phyloP scores from a whole-genome alignment of 2,113 vertebrate genomes.

The Lota lota region DNA sequence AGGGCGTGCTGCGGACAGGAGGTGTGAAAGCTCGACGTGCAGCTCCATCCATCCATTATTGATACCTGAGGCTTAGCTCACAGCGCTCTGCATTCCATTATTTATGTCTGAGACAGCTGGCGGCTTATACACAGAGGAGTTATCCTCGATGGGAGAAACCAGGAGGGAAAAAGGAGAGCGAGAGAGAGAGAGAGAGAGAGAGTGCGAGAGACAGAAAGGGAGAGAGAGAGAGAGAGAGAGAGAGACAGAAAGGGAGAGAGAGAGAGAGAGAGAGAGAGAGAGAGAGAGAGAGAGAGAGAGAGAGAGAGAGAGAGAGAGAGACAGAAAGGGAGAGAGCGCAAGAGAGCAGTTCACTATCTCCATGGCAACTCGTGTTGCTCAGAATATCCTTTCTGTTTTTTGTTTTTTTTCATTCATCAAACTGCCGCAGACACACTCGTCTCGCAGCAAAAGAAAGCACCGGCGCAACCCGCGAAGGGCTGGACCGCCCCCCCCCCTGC shows the following conservation, averaged over 20 bases:
- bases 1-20: constrained; percentile 7
- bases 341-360: constrained; percentile 54
- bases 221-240: constrained; percentile 2
- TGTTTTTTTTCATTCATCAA: constrained; percentile 6
- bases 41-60: constrained; percentile 71
- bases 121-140: constrained; percentile 63
- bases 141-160: constrained; percentile 48
- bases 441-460: too few relatives aligned
- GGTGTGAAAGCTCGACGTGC: constrained; percentile 33
- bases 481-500: too few relatives aligned
- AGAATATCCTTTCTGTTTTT: constrained; percentile 16
- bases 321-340: constrained; percentile 31
- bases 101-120: constrained; percentile 76
- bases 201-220: neutral
- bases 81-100: constrained; percentile 73
- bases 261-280: too few relatives aligned
- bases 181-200: too few relatives aligned
- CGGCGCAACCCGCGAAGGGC: too few relatives aligned
- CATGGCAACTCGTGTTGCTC: constrained; percentile 67
- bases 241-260: too few relatives aligned
- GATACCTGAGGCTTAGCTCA: constrained; percentile 70
- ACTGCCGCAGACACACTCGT: constrained; percentile 43
- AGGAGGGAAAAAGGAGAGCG: neutral
- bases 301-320: constrained; percentile 11
- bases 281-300: neutral